phyloP scores from a whole-genome alignment of 2,797 vertebrate species.

The Spinus pinus region DNA sequence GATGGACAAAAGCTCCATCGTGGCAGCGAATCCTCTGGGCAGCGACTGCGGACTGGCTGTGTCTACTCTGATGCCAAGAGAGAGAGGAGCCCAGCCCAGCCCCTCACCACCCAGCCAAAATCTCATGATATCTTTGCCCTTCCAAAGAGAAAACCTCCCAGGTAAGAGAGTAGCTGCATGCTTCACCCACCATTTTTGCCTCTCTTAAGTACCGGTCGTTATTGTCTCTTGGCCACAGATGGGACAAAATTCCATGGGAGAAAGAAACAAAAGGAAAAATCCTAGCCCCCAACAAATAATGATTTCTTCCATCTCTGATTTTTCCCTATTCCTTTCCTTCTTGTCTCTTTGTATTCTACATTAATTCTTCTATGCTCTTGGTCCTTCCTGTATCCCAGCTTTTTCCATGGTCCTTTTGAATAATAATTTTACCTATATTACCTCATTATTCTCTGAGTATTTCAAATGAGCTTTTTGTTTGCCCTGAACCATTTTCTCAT shows the following conservation, averaged over 20 bases:
- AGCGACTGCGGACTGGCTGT: fast-evolving
- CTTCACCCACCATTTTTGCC: neutral
- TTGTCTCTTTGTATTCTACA: neutral
- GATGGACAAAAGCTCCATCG: fast-evolving
- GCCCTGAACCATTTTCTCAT: neutral
- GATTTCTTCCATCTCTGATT: neutral
- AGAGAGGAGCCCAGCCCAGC: neutral
- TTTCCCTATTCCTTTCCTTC: neutral
- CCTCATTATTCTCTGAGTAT: neutral
- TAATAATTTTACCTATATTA: neutral
- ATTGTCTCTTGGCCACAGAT: neutral
- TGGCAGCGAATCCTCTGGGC: neutral
- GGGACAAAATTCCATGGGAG: neutral
- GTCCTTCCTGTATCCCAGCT: neutral
- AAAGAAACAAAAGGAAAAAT: neutral
- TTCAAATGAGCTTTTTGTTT: neutral
- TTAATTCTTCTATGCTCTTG: neutral
- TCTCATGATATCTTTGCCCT: neutral
- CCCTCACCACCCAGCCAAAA: neutral
- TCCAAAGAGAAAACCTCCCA: neutral
- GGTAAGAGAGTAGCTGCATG: neutral
- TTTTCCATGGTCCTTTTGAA: neutral
- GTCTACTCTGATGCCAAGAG: fast-evolving
- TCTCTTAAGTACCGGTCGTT: neutral
- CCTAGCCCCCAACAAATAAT: neutral